Conservation (phyloP, 1,140 invertebrate species). For the Hypothenemus hampei region DNA sequence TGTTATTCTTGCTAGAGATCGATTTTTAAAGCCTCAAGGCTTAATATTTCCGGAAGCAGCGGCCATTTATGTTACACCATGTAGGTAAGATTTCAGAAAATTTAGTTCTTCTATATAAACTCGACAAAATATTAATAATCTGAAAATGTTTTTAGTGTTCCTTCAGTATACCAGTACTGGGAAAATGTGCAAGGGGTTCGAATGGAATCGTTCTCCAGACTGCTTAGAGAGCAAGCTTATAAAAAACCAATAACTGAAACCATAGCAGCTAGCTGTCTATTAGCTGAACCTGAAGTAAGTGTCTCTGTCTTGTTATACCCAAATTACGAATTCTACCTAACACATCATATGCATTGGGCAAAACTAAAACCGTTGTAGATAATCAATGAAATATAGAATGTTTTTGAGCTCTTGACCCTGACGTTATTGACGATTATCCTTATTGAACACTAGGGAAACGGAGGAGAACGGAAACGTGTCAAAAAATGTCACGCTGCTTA, state of each 20-base stretch:
- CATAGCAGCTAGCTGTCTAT: slow-evolving; percentile 49
- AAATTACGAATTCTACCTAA: neutral
- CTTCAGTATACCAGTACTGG: slow-evolving; percentile 59
- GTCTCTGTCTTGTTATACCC: neutral
- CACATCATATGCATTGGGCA: no score
- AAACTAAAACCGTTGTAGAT: no score
- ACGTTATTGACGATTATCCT: no score
- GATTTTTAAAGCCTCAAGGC: slow-evolving; percentile 78
- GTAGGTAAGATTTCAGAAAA: slow-evolving; percentile 51
- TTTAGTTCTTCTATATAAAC: neutral
- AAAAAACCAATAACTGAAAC: slow-evolving; percentile 49
- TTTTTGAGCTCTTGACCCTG: no score
- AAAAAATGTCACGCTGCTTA: no score
- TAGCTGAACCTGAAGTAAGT: slow-evolving; percentile 49
- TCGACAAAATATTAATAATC: neutral
- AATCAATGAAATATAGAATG: no score
- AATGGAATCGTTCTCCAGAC: slow-evolving; percentile 52
- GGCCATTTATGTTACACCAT: slow-evolving; percentile 60
- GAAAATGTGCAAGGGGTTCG: slow-evolving; percentile 53
- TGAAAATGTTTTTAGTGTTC: no score
- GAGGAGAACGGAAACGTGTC: no score
- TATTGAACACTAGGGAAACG: no score
- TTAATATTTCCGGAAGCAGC: slow-evolving; percentile 60
- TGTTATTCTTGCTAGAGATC: slow-evolving; percentile 85
- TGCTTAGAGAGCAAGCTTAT: slow-evolving; percentile 46